These are phyloP conservation scores for Ichneumoninae sp. DNA, from an alignment of 2,888 invertebrate genomes.

Conservation along the genomic window DNA sequence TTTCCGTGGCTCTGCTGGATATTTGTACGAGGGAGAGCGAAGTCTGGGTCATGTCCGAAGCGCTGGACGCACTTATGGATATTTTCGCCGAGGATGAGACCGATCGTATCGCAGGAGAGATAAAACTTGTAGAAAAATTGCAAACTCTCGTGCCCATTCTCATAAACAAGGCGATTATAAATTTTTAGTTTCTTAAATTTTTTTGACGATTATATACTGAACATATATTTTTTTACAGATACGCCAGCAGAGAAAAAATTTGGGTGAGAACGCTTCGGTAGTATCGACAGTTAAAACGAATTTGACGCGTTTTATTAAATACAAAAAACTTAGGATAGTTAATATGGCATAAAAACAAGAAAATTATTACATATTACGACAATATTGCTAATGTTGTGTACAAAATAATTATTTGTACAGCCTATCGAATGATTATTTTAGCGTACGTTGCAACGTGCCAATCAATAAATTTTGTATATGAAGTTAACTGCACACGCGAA, in stretches of 20 bases:
- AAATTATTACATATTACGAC: neutral
- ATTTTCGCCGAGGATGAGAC: conserved; percentile 92
- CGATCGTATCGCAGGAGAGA: conserved; percentile 87
- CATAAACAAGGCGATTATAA: conserved; percentile 87
- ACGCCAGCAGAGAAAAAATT: conserved; percentile 87
- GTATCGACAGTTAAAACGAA: conserved; percentile 90
- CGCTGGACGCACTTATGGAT: conserved; percentile 91
- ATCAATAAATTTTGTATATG: conserved; percentile 30
- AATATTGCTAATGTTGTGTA: conserved; percentile 9
- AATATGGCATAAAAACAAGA: conserved; percentile 33
- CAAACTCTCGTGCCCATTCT: conserved; percentile 86
- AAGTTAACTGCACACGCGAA: neutral
- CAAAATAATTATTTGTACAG: conserved; percentile 34
- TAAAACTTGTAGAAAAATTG: conserved; percentile 88
- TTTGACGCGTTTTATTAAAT: conserved; percentile 89
- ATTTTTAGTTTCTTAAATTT: neutral
- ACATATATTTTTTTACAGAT: conserved; percentile 85
- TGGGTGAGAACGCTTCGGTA: conserved; percentile 89
- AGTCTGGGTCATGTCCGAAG: conserved; percentile 91
- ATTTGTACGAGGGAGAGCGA: conserved; percentile 87
- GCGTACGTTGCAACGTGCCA: conserved; percentile 9
- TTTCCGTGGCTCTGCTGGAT: conserved; percentile 88
- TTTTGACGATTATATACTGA: neutral
- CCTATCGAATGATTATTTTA: conserved; percentile 23
- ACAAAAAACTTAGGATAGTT: conserved; percentile 84